Conservation (phyloP, 2,113 vertebrate species). For the Porphyrio hochstetteri region DNA sequence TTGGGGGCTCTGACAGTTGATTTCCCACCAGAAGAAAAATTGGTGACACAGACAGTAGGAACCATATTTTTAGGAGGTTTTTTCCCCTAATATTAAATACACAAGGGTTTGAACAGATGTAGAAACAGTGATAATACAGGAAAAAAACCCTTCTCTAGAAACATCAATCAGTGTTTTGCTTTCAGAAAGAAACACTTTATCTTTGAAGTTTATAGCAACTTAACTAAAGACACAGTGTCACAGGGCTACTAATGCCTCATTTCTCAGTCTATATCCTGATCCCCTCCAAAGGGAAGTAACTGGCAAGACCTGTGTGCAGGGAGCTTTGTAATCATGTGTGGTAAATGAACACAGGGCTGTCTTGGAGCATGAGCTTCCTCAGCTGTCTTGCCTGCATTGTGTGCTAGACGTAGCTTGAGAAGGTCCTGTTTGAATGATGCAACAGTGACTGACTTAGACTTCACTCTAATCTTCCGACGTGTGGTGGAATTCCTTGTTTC, state of each 20-base stretch:
- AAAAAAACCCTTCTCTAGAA: background rate
- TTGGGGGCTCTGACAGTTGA: slow-evolving; percentile 2
- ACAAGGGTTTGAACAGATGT: background rate
- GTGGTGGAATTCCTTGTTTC: background rate
- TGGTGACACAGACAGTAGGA: background rate
- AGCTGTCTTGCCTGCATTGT: background rate
- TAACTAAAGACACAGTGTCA: background rate
- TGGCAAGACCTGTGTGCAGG: background rate
- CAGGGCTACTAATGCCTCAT: background rate
- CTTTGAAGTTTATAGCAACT: background rate
- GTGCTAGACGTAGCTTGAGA: background rate
- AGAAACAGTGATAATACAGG: background rate
- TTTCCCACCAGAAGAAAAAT: slow-evolving; percentile 31
- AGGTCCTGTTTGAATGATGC: background rate
- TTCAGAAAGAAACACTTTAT: background rate
- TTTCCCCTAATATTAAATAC: background rate
- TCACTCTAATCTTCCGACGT: background rate
- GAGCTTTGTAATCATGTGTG: background rate
- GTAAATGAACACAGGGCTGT: background rate
- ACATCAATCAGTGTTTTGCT: background rate
- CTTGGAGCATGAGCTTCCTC: background rate
- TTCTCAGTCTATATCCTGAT: background rate
- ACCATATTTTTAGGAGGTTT: background rate
- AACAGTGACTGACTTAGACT: background rate
- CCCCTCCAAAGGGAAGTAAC: background rate